Evolutionary conservation across 2,888 invertebrate genomes (phyloP), one percentile per base, ranked within the genome.

Genomic region (Tachina fera): DNA sequence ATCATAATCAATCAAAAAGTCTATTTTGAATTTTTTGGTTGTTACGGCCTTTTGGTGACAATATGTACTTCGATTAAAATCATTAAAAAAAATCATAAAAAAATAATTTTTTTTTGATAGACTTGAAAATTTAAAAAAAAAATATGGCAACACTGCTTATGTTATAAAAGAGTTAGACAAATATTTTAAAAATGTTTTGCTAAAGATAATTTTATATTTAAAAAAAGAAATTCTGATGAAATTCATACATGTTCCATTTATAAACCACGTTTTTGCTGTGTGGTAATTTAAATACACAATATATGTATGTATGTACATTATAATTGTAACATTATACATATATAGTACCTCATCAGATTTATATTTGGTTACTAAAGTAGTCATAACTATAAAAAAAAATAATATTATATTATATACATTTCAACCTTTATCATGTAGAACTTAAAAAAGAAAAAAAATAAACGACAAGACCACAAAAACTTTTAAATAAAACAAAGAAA

Each of bases 401-500:
- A 31, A 31, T 31, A 31, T 31, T 4, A 0, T 31, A 6, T 31
- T 6, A 31, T 31, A 47, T 6, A 13, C 14, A 49, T 22, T 67
- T 63, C 75, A 78, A 45, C 58, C 72, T 65, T 53, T 43, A 41
- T n/a, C n/a, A 49, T n/a, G 41, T 41, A 61, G 41, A 78, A 22
- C 16, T 45, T 9, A 53, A 31, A 51, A 70, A 78, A 19, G 51
- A 13, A 63, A 61, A 49, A 74, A 74, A 4, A 31, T 16, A 70
- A 58, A 58, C 39, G 61, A 53, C 51, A 63, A 49, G 58, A 80
- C 65, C 65, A 41, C 65, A 72, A 77, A 49, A 68, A 56, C 16
- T 16, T 8, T 39, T 41, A 51, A 19, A 70, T 65, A 74, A 68
- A 51, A 13, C 31, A 43, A 68, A 67, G 60, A 45, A 60, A 68